Conservation (phyloP, 2,113 vertebrate species). For the Gymnogyps californianus region DNA sequence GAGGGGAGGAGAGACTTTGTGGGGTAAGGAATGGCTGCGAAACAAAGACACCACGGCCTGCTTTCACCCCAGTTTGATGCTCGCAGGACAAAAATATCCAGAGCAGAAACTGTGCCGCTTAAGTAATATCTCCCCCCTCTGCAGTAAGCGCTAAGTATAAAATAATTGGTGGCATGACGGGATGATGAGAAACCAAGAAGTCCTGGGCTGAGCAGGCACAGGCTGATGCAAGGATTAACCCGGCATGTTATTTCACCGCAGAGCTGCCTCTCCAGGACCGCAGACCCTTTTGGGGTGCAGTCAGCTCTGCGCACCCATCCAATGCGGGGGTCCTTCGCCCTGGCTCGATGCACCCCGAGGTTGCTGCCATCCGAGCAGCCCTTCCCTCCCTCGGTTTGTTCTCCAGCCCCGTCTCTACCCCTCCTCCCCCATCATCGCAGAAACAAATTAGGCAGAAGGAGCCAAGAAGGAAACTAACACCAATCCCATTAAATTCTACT, state of each 20-base stretch:
- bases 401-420: background rate
- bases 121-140: background rate
- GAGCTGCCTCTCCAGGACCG: background rate
- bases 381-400: background rate
- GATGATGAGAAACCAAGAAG: background rate
- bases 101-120: background rate
- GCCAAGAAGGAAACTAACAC: background rate
- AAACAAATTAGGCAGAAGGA: background rate
- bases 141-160: background rate
- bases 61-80: background rate
- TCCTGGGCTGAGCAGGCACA: background rate
- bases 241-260: fast-evolving
- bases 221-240: background rate
- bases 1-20: background rate
- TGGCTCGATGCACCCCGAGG: background rate
- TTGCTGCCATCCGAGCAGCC: background rate
- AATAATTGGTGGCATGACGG: background rate
- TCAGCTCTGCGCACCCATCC: background rate
- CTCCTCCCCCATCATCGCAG: background rate
- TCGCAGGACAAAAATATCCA: background rate
- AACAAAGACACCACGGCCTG: background rate
- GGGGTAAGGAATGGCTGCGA: background rate
- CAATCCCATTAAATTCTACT: background rate
- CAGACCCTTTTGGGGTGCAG: background rate
- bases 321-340: fast-evolving